Percentiles rank a stretch among this genome's conserved stretches.
These are phyloP conservation scores for Phalacrocorax brasilianus DNA, from an alignment of 2,113 vertebrate species.

Conservation along the genomic window DNA sequence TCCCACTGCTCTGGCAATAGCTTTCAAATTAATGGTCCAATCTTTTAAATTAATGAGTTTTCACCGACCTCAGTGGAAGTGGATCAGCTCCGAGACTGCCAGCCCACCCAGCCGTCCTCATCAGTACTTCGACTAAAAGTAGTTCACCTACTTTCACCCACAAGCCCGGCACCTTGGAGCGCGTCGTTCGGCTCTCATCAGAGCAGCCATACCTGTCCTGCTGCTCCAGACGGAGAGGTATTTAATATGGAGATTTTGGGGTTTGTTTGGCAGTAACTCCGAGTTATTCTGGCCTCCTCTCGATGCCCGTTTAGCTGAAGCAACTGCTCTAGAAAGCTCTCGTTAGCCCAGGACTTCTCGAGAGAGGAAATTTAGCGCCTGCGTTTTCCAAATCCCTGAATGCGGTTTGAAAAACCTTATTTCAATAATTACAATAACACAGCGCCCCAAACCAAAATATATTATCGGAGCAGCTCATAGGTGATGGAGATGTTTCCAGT, in stretches of 20 bases:
- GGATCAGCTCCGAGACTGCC: not conserved
- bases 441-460: not conserved
- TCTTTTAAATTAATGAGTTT: constrained; percentile 35
- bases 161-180: not conserved
- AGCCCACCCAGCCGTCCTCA: not conserved
- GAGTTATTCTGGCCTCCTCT: not conserved
- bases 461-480: not conserved
- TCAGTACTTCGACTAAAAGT: not conserved
- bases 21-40: not conserved
- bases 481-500: not conserved
- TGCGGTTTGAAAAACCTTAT: not conserved
- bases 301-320: not conserved
- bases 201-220: not conserved
- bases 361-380: not conserved
- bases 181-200: not conserved
- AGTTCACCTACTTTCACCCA: not conserved
- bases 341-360: not conserved
- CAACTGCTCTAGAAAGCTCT: not conserved
- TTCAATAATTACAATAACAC: not conserved
- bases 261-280: not conserved
- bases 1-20: not conserved
- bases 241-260: not conserved
- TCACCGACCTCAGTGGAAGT: not conserved
- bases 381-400: not conserved
- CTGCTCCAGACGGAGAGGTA: not conserved